Evolutionary conservation across 2,888 invertebrate species (phyloP).

Genomic region (Diplazon laetatorius): DNA sequence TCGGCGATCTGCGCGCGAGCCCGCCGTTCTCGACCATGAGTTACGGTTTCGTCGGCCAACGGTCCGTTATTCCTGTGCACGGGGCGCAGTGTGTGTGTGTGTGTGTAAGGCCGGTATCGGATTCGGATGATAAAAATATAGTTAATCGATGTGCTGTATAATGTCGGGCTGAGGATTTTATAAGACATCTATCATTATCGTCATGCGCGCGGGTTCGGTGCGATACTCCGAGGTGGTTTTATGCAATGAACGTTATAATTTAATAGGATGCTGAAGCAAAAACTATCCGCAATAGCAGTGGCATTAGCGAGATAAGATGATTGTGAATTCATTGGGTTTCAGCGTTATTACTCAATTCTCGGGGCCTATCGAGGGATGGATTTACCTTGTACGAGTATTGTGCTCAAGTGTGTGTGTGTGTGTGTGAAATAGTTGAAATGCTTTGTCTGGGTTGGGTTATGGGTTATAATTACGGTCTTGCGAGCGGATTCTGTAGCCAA

Average conservation of each 20-base stretch:
- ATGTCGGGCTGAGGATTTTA: background rate
- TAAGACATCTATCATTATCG: background rate
- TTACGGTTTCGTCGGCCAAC: conserved; percentile 69
- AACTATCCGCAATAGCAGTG: conserved; percentile 19
- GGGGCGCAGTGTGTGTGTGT: too few relatives aligned
- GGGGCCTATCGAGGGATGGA: background rate
- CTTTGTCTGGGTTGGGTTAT: conserved; percentile 30
- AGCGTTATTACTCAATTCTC: conserved; percentile 25
- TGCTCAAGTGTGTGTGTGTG: conserved; percentile 15
- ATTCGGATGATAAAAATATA: conserved; percentile 8
- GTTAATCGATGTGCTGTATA: conserved; percentile 11
- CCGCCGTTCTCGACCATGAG: conserved; percentile 70
- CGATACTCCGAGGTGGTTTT: background rate
- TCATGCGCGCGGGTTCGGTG: background rate
- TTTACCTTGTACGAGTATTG: conserved; percentile 19
- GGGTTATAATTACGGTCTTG: conserved; percentile 7
- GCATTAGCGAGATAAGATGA: conserved; percentile 42
- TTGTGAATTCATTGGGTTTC: conserved; percentile 48
- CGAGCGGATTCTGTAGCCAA: too few relatives aligned
- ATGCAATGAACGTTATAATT: background rate
- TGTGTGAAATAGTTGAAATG: conserved; percentile 47
- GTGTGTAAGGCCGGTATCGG: conserved; percentile 29
- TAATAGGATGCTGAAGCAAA: background rate
- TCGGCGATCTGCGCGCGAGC: conserved; percentile 65
- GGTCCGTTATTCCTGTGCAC: conserved; percentile 73